These are phyloP conservation scores for Timema cristinae DNA, from an alignment of 2,888 invertebrate species.

Conservation along the genomic window DNA sequence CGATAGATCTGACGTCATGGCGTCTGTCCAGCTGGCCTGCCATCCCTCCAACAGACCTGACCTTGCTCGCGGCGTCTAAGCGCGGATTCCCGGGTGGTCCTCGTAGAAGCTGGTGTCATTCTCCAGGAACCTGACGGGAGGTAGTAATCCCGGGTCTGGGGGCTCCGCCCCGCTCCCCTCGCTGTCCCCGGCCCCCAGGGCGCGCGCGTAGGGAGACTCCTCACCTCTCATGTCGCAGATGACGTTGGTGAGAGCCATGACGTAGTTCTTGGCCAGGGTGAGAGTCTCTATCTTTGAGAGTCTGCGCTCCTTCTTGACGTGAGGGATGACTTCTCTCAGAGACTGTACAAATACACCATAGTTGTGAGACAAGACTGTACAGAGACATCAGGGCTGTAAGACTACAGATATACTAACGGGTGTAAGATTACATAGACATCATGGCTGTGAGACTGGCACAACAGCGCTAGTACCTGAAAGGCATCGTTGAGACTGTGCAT, in stretches of 20 bases:
- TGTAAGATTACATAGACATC: not conserved
- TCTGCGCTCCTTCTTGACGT: slow-evolving; percentile 77
- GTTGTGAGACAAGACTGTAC: too few relatives aligned
- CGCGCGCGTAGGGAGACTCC: slow-evolving; percentile 48
- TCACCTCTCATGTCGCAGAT: slow-evolving; percentile 77
- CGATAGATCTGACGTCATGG: not conserved
- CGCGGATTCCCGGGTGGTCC: slow-evolving; percentile 12
- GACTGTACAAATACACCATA: slow-evolving; percentile 52
- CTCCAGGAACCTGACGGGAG: slow-evolving; percentile 2
- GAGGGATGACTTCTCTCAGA: slow-evolving; percentile 79
- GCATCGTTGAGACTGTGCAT: slow-evolving; percentile 79
- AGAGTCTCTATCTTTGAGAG: slow-evolving; percentile 85
- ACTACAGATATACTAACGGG: not conserved
- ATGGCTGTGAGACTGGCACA: not conserved
- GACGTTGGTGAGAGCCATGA: slow-evolving; percentile 82
- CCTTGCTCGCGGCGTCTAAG: not conserved
- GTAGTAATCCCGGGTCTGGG: slow-evolving; percentile 1
- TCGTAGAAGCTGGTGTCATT: slow-evolving; percentile 19
- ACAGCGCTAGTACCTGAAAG: slow-evolving; percentile 55
- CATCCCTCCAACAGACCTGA: not conserved
- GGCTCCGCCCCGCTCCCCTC: slow-evolving; percentile 13
- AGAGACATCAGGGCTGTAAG: too few relatives aligned
- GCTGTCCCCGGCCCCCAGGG: slow-evolving; percentile 4
- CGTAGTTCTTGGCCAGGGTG: slow-evolving; percentile 84
- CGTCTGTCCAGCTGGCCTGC: not conserved